These are phyloP conservation scores for Catocala sponsa DNA, from an alignment of 2,888 invertebrate genomes.

Conservation along the genomic window DNA sequence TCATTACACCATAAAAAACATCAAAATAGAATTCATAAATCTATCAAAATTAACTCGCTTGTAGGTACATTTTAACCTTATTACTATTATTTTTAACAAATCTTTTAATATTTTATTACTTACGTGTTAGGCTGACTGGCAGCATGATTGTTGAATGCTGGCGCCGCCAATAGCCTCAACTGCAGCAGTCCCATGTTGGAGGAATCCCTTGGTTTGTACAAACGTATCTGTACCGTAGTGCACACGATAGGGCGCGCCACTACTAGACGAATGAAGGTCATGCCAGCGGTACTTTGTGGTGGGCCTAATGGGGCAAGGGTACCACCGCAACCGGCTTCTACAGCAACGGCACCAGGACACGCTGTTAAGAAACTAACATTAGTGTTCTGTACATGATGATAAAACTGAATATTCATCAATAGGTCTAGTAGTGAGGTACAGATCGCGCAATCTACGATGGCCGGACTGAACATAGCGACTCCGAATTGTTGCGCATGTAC, in stretches of 20 bases:
- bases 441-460: too few species aligned
- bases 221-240: constrained; percentile 92
- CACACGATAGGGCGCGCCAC: constrained; percentile 95
- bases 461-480: too few species aligned
- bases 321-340: constrained; percentile 95
- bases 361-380: constrained; percentile 78
- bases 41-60: too few species aligned
- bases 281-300: constrained; percentile 95
- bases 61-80: too few species aligned
- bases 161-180: constrained; percentile 94
- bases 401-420: too few species aligned
- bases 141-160: constrained; percentile 91
- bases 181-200: constrained; percentile 96
- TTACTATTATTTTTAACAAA: too few species aligned
- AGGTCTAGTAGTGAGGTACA: too few species aligned
- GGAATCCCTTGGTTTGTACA: constrained; percentile 96
- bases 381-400: not conserved
- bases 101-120: constrained; percentile 12
- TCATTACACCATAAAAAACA: too few species aligned
- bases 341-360: constrained; percentile 95
- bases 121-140: constrained; percentile 51
- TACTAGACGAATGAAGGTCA: constrained; percentile 95
- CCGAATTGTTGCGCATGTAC: too few species aligned
- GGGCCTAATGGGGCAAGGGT: constrained; percentile 94
- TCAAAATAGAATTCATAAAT: too few species aligned